These are phyloP conservation scores for Heliocidaris erythrogramma DNA, from an alignment of 35 echinoderm and acorn worm species.

Conservation along the genomic window DNA sequence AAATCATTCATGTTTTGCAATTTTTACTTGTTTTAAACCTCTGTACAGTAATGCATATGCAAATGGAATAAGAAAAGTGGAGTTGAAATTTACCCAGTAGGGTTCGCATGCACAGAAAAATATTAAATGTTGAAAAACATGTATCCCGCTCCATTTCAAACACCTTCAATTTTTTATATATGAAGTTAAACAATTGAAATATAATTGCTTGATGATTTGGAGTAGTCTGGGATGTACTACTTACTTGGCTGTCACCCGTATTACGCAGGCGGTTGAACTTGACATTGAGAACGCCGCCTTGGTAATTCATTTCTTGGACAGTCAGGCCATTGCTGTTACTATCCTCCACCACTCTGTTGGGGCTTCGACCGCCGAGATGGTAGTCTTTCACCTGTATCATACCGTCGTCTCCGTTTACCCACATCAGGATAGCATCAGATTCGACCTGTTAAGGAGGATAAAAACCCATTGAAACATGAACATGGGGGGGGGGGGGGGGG, in stretches of 20 bases:
- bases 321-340: slow-evolving; percentile 35
- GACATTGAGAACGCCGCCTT: slow-evolving; percentile 57
- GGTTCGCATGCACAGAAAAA: background rate
- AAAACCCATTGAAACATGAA: too few species aligned
- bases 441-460: slow-evolving; percentile 42
- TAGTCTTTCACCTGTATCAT: slow-evolving; percentile 60
- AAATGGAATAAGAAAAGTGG: background rate
- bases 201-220: too few species aligned
- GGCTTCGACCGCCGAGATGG: slow-evolving; percentile 51
- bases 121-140: background rate
- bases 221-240: background rate
- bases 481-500: too few species aligned
- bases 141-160: background rate
- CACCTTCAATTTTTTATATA: background rate
- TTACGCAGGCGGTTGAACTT: slow-evolving; percentile 66
- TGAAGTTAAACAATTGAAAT: background rate
- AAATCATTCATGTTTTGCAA: too few species aligned
- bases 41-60: too few species aligned
- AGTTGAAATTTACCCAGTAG: background rate
- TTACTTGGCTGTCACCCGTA: slow-evolving; percentile 71
- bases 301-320: slow-evolving; percentile 33
- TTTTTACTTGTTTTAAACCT: too few species aligned
- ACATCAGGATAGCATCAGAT: slow-evolving; percentile 77
- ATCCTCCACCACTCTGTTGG: slow-evolving; percentile 26
- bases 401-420: slow-evolving; percentile 38